A percentile compares a stretch with the other conserved stretches of the same genome.
These are phyloP conservation scores for Deroplatys truncata DNA, from an alignment of 2,888 invertebrate genomes.

Conservation along the genomic window DNA sequence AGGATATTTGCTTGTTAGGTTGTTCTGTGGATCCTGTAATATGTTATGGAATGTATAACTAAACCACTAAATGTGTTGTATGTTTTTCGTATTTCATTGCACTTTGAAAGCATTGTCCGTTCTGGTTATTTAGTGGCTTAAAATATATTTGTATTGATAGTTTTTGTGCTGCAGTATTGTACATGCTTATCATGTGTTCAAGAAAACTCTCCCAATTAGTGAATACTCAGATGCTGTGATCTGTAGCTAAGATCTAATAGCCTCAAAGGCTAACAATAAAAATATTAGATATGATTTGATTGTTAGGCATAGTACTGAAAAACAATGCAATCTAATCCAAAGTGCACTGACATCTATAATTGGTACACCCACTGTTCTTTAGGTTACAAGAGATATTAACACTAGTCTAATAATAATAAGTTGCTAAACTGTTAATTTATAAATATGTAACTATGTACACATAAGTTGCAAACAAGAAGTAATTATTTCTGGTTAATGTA, in stretches of 20 bases:
- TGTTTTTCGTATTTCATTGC: background rate
- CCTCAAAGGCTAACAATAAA: background rate
- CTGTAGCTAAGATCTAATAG: background rate
- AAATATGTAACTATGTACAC: background rate
- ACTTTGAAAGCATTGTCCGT: background rate
- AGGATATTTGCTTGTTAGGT: background rate
- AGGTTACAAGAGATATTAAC: background rate
- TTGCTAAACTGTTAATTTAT: background rate
- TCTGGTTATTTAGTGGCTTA: background rate
- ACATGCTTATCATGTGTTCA: background rate
- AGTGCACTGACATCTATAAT: background rate
- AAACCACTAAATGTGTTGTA: background rate
- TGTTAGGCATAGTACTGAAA: background rate
- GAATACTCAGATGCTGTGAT: background rate
- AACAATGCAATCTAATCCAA: background rate
- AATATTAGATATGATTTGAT: background rate
- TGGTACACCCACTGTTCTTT: background rate
- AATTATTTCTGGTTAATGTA: slow-evolving; percentile 2
- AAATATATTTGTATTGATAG: background rate
- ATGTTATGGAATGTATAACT: background rate
- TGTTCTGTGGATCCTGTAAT: background rate
- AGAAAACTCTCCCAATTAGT: background rate
- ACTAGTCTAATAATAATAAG: background rate
- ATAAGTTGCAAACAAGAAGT: background rate
- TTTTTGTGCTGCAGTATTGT: background rate